Evolutionary conservation across 2,113 vertebrate species (phyloP), one percentile per base, ranked within the genome.

Genomic region (Rhadina sibilatrix): DNA sequence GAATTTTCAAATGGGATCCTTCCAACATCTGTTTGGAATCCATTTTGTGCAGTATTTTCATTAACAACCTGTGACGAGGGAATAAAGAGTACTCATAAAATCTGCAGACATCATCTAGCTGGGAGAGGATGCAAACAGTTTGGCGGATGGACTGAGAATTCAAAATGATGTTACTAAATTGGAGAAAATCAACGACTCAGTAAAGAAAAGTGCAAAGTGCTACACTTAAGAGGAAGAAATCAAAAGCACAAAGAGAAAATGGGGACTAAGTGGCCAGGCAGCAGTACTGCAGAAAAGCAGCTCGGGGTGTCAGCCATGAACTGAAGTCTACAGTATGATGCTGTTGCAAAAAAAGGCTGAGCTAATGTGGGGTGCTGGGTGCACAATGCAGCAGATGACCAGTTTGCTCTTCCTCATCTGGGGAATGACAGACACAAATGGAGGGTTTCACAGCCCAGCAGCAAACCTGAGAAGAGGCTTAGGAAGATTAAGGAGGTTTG

Each of bases 31-130:
- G 94, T 46, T 72, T 87, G 89, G 94, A 95, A 95, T 78, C 91
- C 83, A 93, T 95, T 95, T 96, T 84, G 89, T 94, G 89, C 93
- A 93, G 94, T 96, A 91, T 94, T 96, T 97, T 97, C 94, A 97
- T 97, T 96, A 96, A 96, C 93, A 96, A 95, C 94, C 93, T 97
- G 93, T 97, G 96, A 96, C 49, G 83, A 97, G 91, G 86, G 93
- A 96, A 96, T 95, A 96, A 96, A 95, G 94, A 93, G 93, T 94
- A 91, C 91, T 96, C 95, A 87, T 96, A 93, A 97, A 97, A 97
- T 91, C 87, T 95, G 95, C 95, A 96, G 95, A 96, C 89, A 96
- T 94, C 96, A 96, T 96, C 96, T 96, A 92, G 81, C 91, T 87
- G 93, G 87, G 84, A 96, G 91, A 96, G 84, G 96, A 96, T 96